A percentile compares a stretch with the other conserved stretches of the same genome.
These are phyloP conservation scores for Apocrypta bakeri DNA, from an alignment of 1,140 invertebrate species.

Conservation along the genomic window DNA sequence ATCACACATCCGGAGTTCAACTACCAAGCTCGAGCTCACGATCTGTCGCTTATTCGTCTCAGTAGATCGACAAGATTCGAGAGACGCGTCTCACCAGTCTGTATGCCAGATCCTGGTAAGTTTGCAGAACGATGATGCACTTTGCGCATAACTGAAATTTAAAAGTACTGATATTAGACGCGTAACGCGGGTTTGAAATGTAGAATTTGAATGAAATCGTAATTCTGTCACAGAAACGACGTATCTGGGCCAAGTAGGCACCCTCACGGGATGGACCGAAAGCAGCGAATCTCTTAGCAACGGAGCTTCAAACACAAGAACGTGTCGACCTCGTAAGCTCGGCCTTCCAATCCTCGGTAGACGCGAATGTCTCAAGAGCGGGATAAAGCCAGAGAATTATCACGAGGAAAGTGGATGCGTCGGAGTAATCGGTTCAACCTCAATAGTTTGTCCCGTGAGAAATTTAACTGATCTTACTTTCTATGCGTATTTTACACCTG, in stretches of 20 bases:
- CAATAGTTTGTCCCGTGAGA: constrained; percentile 73
- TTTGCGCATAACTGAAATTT: too few species aligned
- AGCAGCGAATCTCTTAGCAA: constrained; percentile 27
- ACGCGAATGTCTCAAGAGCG: constrained; percentile 69
- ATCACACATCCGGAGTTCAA: constrained; percentile 75
- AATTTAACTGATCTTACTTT: background rate
- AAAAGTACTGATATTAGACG: too few species aligned
- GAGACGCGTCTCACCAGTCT: constrained; percentile 76
- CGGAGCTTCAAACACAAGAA: background rate
- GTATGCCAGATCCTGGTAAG: constrained; percentile 75
- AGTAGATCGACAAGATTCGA: constrained; percentile 74
- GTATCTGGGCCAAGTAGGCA: constrained; percentile 76
- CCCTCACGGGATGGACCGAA: constrained; percentile 76
- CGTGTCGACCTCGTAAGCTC: constrained; percentile 73
- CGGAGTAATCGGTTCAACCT: constrained; percentile 71
- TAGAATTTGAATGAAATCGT: too few species aligned
- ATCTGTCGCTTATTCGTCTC: constrained; percentile 78
- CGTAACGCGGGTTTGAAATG: too few species aligned
- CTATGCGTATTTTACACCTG: background rate
- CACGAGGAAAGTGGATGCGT: constrained; percentile 74
- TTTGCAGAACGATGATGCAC: constrained; percentile 25
- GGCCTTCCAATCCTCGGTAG: constrained; percentile 73
- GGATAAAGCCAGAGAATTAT: constrained; percentile 60
- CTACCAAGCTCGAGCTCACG: constrained; percentile 72
- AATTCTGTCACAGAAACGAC: constrained; percentile 62